Evolutionary conservation across 1,140 invertebrate species (phyloP).

Genomic region (Ladona fulva): DNA sequence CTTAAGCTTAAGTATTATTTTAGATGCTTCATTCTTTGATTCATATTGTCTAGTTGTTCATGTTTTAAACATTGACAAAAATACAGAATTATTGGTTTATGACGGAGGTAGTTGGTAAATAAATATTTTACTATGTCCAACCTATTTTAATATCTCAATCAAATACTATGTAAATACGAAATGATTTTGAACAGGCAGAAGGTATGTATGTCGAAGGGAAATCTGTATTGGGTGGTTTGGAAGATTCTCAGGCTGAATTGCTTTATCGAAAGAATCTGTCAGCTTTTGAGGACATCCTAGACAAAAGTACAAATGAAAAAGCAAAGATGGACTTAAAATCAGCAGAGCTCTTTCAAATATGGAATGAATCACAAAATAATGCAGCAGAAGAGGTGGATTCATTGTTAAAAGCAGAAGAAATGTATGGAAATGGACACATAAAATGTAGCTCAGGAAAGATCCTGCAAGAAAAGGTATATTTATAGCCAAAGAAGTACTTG

Average conservation of each 20-base stretch:
- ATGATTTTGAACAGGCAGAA: background rate
- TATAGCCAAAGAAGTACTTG: background rate
- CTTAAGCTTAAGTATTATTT: too few relatives aligned
- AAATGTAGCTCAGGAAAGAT: background rate
- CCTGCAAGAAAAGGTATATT: background rate
- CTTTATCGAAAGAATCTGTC: background rate
- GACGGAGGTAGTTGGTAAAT: too few relatives aligned
- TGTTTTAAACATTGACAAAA: too few relatives aligned
- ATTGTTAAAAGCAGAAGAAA: background rate
- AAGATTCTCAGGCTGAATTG: background rate
- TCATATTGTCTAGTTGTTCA: too few relatives aligned
- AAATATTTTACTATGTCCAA: too few relatives aligned
- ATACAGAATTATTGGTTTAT: too few relatives aligned
- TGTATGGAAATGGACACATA: background rate
- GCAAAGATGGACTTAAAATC: background rate
- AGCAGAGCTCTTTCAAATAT: background rate
- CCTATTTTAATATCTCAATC: too few relatives aligned
- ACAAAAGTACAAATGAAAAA: background rate
- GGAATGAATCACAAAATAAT: background rate
- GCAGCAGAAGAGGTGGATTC: background rate
- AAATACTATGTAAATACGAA: too few relatives aligned
- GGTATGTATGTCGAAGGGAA: background rate
- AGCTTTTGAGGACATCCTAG: background rate
- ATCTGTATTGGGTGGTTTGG: background rate
- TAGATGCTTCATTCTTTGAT: too few relatives aligned